phyloP scores from a whole-genome alignment of 2,797 vertebrate genomes.

The Cetoscarus ocellatus region DNA sequence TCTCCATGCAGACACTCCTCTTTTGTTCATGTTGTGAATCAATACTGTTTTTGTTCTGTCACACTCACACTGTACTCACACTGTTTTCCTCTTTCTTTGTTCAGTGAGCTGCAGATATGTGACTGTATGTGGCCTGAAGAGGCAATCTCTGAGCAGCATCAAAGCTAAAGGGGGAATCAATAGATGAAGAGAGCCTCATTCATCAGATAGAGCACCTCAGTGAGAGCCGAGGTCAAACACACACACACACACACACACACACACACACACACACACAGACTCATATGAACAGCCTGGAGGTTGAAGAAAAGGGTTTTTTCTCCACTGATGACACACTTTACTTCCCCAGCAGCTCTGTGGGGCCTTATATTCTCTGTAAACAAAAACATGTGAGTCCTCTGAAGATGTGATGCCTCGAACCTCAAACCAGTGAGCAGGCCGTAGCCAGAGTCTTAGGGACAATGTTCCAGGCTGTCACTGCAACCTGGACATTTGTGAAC shows the following conservation, averaged over 20 bases:
- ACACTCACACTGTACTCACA: constrained; percentile 23
- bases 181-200: constrained; percentile 60
- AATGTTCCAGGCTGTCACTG: too few relatives aligned
- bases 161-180: constrained; percentile 65
- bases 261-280: too few relatives aligned
- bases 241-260: too few relatives aligned
- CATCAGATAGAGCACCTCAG: constrained; percentile 57
- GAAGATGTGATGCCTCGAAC: background rate
- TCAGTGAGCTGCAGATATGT: constrained; percentile 44
- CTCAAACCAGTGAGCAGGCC: too few relatives aligned
- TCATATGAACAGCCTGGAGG: constrained; percentile 27
- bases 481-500: too few relatives aligned
- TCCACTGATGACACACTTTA: constrained; percentile 23
- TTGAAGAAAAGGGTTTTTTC: constrained; percentile 43
- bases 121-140: constrained; percentile 51
- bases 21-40: constrained; percentile 70
- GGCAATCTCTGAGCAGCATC: constrained; percentile 49
- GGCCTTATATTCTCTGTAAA: constrained; percentile 5
- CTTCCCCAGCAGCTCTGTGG: constrained; percentile 12
- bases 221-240: constrained; percentile 29
- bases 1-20: constrained; percentile 22
- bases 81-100: constrained; percentile 51
- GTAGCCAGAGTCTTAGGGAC: too few relatives aligned
- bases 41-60: constrained; percentile 56
- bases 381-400: background rate